These are phyloP conservation scores for Aporrectodea caliginosa DNA, from an alignment of 1,140 invertebrate genomes.

Conservation along the genomic window DNA sequence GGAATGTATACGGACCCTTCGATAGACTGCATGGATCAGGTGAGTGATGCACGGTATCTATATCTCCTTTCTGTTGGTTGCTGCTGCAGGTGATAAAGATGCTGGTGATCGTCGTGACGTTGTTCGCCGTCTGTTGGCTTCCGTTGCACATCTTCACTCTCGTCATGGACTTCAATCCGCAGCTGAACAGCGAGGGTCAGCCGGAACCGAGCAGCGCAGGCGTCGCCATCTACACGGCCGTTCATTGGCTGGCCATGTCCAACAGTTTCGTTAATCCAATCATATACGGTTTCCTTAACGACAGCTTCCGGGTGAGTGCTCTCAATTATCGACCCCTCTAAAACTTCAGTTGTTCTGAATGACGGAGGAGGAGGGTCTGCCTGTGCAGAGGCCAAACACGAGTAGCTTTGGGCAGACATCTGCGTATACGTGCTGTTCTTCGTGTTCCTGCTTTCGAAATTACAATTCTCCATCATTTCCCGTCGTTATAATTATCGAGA, in stretches of 20 bases:
- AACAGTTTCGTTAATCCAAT: slow-evolving; percentile 84
- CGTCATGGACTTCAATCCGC: slow-evolving; percentile 32
- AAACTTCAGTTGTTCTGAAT: too few species aligned
- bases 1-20: too few species aligned
- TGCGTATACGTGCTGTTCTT: too few species aligned
- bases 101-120: slow-evolving; percentile 43
- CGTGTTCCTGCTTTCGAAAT: too few species aligned
- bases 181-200: slow-evolving; percentile 33
- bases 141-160: slow-evolving; percentile 40
- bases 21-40: too few species aligned
- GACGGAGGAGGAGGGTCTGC: too few species aligned
- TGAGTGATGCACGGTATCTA: too few species aligned
- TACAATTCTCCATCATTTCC: too few species aligned
- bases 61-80: not conserved
- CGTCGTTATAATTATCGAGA: too few species aligned
- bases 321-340: too few species aligned
- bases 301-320: slow-evolving; percentile 68
- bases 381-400: too few species aligned
- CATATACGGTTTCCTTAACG: slow-evolving; percentile 82
- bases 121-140: slow-evolving; percentile 57
- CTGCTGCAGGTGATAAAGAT: slow-evolving; percentile 45
- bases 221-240: slow-evolving; percentile 38
- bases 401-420: too few species aligned
- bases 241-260: slow-evolving; percentile 61
- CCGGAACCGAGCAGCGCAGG: slow-evolving; percentile 30